These are phyloP conservation scores for Pampusana beccarii DNA, from an alignment of 2,113 vertebrate species.

Conservation along the genomic window DNA sequence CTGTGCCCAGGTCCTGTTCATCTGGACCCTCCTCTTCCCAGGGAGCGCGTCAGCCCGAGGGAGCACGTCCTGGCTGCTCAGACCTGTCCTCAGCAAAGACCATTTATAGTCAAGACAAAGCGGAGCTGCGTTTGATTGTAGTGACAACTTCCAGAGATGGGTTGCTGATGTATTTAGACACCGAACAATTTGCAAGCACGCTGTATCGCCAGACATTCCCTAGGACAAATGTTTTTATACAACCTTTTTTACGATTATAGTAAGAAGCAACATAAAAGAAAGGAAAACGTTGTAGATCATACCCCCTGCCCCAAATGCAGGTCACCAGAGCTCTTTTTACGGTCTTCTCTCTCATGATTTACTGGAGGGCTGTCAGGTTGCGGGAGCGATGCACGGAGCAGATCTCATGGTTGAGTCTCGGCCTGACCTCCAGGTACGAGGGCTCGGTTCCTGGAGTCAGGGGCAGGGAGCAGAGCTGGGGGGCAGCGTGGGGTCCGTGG, in stretches of 20 bases:
- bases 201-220: neutral
- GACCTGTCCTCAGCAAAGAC: neutral
- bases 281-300: neutral
- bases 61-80: neutral
- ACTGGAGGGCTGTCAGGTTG: neutral
- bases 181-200: neutral
- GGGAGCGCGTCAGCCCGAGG: neutral
- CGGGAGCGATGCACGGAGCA: neutral
- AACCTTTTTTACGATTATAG: neutral
- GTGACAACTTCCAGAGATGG: conserved; percentile 19
- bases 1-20: neutral
- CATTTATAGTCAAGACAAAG: conserved; percentile 12
- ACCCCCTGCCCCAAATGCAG: neutral
- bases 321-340: neutral
- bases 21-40: neutral
- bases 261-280: neutral
- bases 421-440: neutral
- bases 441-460: neutral
- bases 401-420: neutral
- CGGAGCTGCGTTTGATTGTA: neutral
- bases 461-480: neutral
- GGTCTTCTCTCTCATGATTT: neutral
- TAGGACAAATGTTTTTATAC: neutral
- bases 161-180: conserved; percentile 6
- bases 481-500: fast-evolving